phyloP scores from a whole-genome alignment of 1,140 invertebrate species.

The Colletes latitarsis region DNA sequence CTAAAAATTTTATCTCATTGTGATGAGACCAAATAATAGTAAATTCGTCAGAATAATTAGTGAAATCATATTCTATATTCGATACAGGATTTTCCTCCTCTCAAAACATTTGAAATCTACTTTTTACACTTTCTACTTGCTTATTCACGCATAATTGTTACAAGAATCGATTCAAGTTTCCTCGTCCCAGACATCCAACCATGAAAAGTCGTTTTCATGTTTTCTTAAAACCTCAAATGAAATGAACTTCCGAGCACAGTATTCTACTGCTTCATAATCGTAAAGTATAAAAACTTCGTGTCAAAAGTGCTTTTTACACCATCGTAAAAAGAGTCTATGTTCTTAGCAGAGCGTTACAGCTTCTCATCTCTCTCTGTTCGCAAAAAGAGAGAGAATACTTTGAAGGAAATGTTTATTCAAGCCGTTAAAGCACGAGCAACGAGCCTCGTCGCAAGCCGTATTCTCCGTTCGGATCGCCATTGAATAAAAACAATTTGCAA shows the following conservation, averaged over 20 bases:
- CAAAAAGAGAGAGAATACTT: conserved; percentile 7
- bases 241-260: not conserved
- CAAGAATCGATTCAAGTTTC: not conserved
- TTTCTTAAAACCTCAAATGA: conserved; percentile 14
- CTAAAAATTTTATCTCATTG: no score
- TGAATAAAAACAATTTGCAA: not conserved
- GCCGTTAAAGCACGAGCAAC: not conserved
- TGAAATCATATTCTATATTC: not conserved
- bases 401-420: conserved; percentile 18
- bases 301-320: conserved; percentile 40
- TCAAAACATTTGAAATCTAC: not conserved
- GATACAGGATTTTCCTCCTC: not conserved
- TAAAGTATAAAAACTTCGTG: conserved; percentile 30
- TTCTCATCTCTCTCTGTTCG: not conserved
- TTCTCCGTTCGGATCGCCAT: not conserved
- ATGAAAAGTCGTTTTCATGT: not conserved
- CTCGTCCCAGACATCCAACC: no score
- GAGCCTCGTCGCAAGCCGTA: not conserved
- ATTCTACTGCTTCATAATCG: not conserved
- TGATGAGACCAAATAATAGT: no score
- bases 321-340: conserved; percentile 28
- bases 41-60: not conserved
- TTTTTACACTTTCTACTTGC: not conserved
- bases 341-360: conserved; percentile 5
- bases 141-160: not conserved